Evolutionary conservation across 2,113 vertebrate genomes (phyloP), one percentile per base, ranked within the genome.

Genomic region (Girardinichthys multiradiatus): DNA sequence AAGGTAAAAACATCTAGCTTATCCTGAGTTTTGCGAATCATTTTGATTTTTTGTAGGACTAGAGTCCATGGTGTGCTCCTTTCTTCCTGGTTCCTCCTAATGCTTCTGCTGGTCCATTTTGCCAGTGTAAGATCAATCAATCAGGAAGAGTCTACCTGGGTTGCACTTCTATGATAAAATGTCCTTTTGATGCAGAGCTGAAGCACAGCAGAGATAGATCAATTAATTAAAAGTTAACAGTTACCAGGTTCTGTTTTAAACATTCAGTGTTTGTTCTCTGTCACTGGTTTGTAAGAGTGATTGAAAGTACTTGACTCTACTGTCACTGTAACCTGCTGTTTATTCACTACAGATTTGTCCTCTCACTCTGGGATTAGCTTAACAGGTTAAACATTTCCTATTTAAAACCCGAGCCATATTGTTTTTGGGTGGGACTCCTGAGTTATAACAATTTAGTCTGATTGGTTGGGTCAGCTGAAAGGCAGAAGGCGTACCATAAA

Each of bases 401-500:
- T 31, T 59, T 21, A 30, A 35, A 64, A 64, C 62, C 67, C 11
- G 19, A 80, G 29, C 54, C 42, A 21, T 7, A n/a, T 42, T 28
- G 66, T 42, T 64, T 35, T 72, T n/a, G 42, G 42, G 42, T 2
- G n/a, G 42, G 15, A 72, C 37, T 14, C 62, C 57, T 57, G 9
- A 11, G 17, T 62, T 45, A 5, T 63, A 19, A 31, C 4, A 72
- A 60, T 80, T 28, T 3, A 30, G 29, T 51, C 51, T 15, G 0
- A 13, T 59, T 37, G 58, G 62, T 81, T 31, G 61, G 68, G 30
- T 74, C 64, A 76, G 79, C 63, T 57, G 64, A 70, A 63, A 30
- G 33, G 27, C 12, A 2, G 51, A 42, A 8, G 45, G 31, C 42
- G 28, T 57, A 72, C 3, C 4, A 60, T 31, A 21, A 72, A 1